These are phyloP conservation scores for Choreutis nemorana DNA, from an alignment of 2,888 invertebrate genomes.

Conservation along the genomic window DNA sequence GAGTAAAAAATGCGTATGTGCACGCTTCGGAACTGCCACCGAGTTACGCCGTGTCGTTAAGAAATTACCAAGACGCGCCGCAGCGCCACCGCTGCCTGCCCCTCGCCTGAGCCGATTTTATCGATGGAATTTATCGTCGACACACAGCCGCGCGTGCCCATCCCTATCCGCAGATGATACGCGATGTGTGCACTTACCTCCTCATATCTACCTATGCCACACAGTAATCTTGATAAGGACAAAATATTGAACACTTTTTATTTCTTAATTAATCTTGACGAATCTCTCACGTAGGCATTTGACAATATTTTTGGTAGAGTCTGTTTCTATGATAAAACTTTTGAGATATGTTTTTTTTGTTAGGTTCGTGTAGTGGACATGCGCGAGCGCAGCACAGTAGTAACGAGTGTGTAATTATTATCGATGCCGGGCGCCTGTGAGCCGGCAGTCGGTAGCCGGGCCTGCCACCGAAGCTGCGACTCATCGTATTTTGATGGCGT, in stretches of 20 bases:
- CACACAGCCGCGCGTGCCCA: slow-evolving; percentile 41
- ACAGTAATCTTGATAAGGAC: no score
- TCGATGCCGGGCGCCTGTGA: slow-evolving; percentile 20
- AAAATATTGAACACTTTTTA: no score
- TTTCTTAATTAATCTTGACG: no score
- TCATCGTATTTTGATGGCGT: slow-evolving; percentile 67
- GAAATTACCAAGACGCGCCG: slow-evolving; percentile 58
- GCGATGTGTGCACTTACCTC: no score
- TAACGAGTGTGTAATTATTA: slow-evolving; percentile 66
- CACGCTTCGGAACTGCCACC: slow-evolving; percentile 64
- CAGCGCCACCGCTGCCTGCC: slow-evolving; percentile 2
- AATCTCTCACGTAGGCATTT: no score
- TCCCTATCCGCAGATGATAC: slow-evolving; percentile 27
- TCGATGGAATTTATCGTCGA: slow-evolving; percentile 65
- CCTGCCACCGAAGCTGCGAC: slow-evolving; percentile 63
- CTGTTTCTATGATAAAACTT: no score
- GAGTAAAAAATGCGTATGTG: slow-evolving; percentile 59
- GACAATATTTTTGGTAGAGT: no score
- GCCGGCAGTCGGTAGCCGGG: slow-evolving; percentile 30
- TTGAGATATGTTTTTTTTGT: no score
- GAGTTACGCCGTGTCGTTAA: slow-evolving; percentile 65
- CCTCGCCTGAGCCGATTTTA: slow-evolving; percentile 61
- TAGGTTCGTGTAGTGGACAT: no score
- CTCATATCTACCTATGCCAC: no score
- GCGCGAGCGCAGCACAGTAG: slow-evolving; percentile 55